phyloP scores from a whole-genome alignment of 2,888 invertebrate genomes.

The Lycophotia porphyrea region DNA sequence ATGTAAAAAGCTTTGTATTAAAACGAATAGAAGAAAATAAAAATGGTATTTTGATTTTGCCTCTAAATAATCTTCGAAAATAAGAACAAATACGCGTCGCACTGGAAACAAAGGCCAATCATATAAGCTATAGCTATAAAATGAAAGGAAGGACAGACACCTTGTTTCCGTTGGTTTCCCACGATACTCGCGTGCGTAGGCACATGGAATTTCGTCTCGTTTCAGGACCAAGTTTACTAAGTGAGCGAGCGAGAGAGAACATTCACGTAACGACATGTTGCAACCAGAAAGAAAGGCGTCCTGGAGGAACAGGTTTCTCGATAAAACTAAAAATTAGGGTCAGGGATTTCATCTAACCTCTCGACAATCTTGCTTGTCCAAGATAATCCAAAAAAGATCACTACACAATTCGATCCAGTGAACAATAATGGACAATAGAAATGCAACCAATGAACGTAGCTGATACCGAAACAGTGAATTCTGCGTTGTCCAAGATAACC shows the following conservation, averaged over 20 bases:
- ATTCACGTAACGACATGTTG: constrained; percentile 56
- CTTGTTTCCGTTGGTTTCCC: constrained; percentile 84
- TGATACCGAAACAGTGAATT: constrained; percentile 27
- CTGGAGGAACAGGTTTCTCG: constrained; percentile 77
- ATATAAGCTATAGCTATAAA: constrained; percentile 73
- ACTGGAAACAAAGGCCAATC: constrained; percentile 80
- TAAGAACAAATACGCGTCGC: constrained; percentile 70
- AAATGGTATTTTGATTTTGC: constrained; percentile 22
- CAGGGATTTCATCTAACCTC: constrained; percentile 69
- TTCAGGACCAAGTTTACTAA: constrained; percentile 62
- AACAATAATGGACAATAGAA: constrained; percentile 18
- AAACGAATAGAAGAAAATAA: constrained; percentile 32
- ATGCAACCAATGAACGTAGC: constrained; percentile 32
- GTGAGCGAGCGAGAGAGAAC: constrained; percentile 59
- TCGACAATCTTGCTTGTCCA: constrained; percentile 28
- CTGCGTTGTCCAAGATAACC: constrained; percentile 50
- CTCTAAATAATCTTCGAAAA: constrained; percentile 31
- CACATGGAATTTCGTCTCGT: constrained; percentile 70
- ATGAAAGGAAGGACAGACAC: constrained; percentile 85
- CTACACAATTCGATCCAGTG: constrained; percentile 7
- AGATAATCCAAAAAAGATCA: constrained; percentile 1
- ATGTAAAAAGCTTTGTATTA: constrained; percentile 37
- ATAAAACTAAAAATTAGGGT: constrained; percentile 72
- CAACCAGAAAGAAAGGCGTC: constrained; percentile 76
- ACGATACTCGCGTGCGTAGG: constrained; percentile 77